Evolutionary conservation across 2,113 vertebrate species (phyloP), one percentile per base, ranked within the genome.

Genomic region (Pelecanoides urinatrix): DNA sequence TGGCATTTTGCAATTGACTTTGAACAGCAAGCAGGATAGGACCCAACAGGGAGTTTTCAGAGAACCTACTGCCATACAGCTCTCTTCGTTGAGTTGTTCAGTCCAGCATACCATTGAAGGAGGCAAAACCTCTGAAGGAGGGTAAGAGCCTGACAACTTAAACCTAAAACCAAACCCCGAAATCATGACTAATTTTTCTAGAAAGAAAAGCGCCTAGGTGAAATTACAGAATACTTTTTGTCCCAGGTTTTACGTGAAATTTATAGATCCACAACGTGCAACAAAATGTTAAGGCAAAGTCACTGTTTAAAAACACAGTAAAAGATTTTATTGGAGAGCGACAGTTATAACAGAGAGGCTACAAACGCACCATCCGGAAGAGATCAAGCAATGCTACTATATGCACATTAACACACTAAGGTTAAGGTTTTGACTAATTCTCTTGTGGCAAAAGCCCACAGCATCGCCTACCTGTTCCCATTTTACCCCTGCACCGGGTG

Each of bases 1-100:
- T 10, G 26, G 29, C 10, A 2, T 90, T 96, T 95, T 90, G 96
- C 84, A 95, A 94, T n/a, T 63, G 77, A 56, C 81, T 92, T 71
- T 68, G 56, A 92, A 58, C 16, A 85, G 73, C 3, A 5, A 92
- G 83, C 7, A 78, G 76, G 61, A 14, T 11, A 44, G 67, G 40
- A 67, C 36, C 12, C 25, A 71, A 79, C 18, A 29, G 44, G 44
- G 75, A 92, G 30, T n/a, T 66, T 94, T 79, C 55, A 58, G 70
- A 82, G 80, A 68, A 75, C 56, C 13, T 68, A 32, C 32, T 66
- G 14, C 38, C 19, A 7, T 26, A 44, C 7, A 53, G 16, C 6
- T 87, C 34, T 67, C 44, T 45, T 68, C 11, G 13, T 12, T 14
- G 21, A 45, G 30, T 26, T 47, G 16, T n/a, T 88, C n/a, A 30